Percentiles rank a stretch among this genome's conserved stretches.
phyloP scores from a whole-genome alignment of 2,888 invertebrate species.

The Auanema sp. region DNA sequence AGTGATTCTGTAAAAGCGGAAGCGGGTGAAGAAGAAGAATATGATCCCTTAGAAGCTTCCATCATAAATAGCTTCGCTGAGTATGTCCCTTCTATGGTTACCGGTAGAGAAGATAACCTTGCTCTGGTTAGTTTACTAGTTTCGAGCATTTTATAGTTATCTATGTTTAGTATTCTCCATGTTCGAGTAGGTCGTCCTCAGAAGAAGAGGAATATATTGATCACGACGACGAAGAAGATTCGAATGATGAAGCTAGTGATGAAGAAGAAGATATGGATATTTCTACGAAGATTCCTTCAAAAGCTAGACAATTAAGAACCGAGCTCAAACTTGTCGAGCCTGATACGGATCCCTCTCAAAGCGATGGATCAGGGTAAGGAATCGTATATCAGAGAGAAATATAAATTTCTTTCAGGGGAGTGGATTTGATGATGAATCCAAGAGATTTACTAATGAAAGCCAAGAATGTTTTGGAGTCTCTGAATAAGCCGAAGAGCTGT shows the following conservation, averaged over 20 bases:
- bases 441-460: constrained; percentile 30
- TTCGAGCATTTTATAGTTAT: too few relatives aligned
- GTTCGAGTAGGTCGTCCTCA: neutral
- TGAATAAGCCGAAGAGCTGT: constrained; percentile 1
- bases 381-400: neutral
- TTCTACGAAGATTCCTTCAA: neutral
- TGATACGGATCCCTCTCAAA: neutral
- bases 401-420: neutral
- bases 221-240: constrained; percentile 14
- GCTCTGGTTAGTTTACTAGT: neutral
- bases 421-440: constrained; percentile 14
- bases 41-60: constrained; percentile 27
- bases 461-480: constrained; percentile 24
- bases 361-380: neutral
- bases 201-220: constrained; percentile 17
- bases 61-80: constrained; percentile 17
- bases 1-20: neutral
- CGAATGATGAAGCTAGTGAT: constrained; percentile 16
- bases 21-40: constrained; percentile 22
- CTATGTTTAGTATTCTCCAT: neutral
- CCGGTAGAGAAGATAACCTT: neutral
- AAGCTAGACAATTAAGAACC: constrained; percentile 4
- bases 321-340: neutral
- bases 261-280: constrained; percentile 18
- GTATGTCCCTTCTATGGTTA: constrained; percentile 24